These are phyloP conservation scores for Acropternis orthonyx DNA, from an alignment of 2,797 vertebrate genomes.

Conservation along the genomic window DNA sequence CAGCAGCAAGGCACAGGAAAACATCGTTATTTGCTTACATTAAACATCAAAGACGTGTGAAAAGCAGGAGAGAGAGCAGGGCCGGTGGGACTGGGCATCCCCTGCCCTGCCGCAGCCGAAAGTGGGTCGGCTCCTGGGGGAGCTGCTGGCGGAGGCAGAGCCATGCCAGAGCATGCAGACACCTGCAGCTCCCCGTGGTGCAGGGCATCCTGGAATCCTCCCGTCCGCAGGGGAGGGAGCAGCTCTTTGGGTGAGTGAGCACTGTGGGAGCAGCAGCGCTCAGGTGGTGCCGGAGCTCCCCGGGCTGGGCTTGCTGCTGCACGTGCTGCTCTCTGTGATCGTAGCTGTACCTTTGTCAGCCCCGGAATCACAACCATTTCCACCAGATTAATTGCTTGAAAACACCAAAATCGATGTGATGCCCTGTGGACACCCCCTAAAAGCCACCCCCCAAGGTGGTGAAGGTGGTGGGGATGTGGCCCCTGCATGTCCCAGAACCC, in stretches of 20 bases:
- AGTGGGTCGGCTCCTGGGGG: background rate
- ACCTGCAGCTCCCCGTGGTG: background rate
- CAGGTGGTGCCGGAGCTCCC: background rate
- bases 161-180: background rate
- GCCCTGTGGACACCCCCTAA: background rate
- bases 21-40: background rate
- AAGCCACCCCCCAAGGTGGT: background rate
- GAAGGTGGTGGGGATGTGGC: background rate
- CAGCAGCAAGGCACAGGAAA: background rate
- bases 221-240: background rate
- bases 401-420: rapidly evolving
- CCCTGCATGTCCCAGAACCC: background rate
- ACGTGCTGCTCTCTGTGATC: background rate
- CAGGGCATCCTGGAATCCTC: background rate
- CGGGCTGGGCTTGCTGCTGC: background rate
- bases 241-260: background rate
- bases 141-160: background rate
- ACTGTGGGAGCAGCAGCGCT: background rate
- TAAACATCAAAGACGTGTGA: background rate
- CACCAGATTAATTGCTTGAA: background rate
- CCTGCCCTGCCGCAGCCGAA: background rate
- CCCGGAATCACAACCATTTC: background rate
- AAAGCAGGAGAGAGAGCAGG: background rate
- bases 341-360: background rate
- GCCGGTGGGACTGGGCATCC: background rate